Base-by-base conservation (phyloP, 2,888 invertebrate genomes). In the Hydropsyche betteni region DNA sequence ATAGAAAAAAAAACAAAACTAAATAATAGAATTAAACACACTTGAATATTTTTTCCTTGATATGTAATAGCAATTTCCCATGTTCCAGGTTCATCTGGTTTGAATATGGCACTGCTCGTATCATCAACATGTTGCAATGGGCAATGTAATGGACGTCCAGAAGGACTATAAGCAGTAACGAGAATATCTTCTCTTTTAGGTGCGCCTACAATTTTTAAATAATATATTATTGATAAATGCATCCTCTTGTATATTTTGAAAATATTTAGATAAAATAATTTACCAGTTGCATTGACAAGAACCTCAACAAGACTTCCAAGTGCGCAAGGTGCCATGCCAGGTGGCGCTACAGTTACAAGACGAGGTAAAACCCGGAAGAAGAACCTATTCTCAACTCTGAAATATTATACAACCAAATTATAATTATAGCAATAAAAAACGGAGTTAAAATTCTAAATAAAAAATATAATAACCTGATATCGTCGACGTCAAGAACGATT, bases 51-150 rank as follows among this genome's bases (percentile, higher is more conserved):
- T 81, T 96, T 94, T 50, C 96, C 96, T 83, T 98, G 97, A 84
- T 98, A 98, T 50, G 95, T 93, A 80, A 99, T 97, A 80, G 95
- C 95, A 75, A 99, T 97, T 81, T 94, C 93, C 98, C 98, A 99
- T 82, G 96, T 95, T 75, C 98, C 99, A 53, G 97, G 94, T 87
- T 99, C 98, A 81, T 97, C 95, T 0, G 99, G 99, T 83, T 97
- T 96, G 85, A 99, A 99, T 81, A 96, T 97, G 80, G 98, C 97
- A 80, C 95, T 95, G 83, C 97, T 97, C 74, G 95, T 94, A 75
- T 95, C 96, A 68, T 93, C 93, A n/a, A 93, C 91, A 79, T 93
- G 93, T 61, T 92, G 92, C n/a, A 95, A 92, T 0, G 95, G 94
- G 83, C 95, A 94, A 77, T 91, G 89, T 75, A 94, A 89, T 0